Base-by-base conservation (phyloP, 2,113 vertebrate species). In the Archocentrus centrarchus region DNA sequence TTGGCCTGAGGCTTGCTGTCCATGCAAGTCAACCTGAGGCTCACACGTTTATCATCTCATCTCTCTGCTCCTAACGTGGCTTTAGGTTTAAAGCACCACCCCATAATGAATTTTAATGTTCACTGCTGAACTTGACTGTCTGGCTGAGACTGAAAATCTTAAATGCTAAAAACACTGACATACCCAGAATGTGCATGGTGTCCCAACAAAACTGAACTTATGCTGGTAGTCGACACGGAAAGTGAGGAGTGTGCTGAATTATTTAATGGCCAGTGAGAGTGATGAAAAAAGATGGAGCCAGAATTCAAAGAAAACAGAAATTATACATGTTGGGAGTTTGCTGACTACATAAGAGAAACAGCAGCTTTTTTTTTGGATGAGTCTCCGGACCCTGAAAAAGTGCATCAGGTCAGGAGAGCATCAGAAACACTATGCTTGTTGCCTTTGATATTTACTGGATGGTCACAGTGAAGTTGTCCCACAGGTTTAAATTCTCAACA, bases 21-120 rank as follows among this genome's bases (percentile, higher is more conserved):
- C 63, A 70, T 20, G 58, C 55, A 24, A 68, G 86, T 63, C 22
- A 5, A 86, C 88, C 82, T 20, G 53, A 64, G 80, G 80, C 85
- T 32, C 18, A 22, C 15, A n/a, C 85, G 47, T 91, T 91, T 89
- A 85, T 87, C 81, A 35, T 61, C 84, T 82, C 59, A 6, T 88
- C 83, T 50, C 79, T 78, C 11, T 2, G 11, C 76, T 64, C 3
- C 73, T 55, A 57, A 83, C 77, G 53, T 80, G 83, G n/a, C 82
- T 86, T 81, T 3, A 27, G 4, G 77, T 87, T 86, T 75, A 76
- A 88, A 85, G 30, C 20, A 8, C 50, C 18, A 0, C 50, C 39
- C 50, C 84, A 81, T 87, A 77, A 88, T 94, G 81, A 93, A 94
- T 93, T 91, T 91, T 93, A 91, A 94, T 92, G 88, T 80, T 64